Conservation (phyloP, 2,797 vertebrate species). For the Anomalospiza imberbis region DNA sequence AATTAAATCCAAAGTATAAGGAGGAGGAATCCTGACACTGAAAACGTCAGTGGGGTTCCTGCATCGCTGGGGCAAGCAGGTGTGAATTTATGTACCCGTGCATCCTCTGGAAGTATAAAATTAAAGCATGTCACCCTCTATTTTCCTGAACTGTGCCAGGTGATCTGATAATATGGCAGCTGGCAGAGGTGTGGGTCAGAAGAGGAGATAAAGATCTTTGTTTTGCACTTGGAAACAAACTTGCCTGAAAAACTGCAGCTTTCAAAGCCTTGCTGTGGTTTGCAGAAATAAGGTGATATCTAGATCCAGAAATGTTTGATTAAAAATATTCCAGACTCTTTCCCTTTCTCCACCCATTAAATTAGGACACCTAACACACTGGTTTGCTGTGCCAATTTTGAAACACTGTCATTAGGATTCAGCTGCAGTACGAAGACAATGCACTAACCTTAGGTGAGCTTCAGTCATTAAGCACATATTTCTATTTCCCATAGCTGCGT, state of each 20-base stretch:
- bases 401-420: not conserved
- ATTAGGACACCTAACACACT: not conserved
- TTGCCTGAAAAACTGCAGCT: not conserved
- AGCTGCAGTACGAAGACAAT: conserved; percentile 7
- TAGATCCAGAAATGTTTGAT: not conserved
- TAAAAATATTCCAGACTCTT: not conserved
- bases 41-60: not conserved
- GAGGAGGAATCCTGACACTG: not conserved
- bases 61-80: accelerated
- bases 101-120: not conserved
- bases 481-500: not conserved
- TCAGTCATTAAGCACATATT: conserved; percentile 5
- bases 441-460: conserved; percentile 1
- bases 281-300: not conserved
- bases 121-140: accelerated
- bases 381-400: not conserved
- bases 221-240: not conserved
- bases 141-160: not conserved
- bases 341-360: not conserved
- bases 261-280: not conserved
- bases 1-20: not conserved
- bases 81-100: not conserved
- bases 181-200: not conserved
- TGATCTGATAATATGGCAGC: not conserved
- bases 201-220: not conserved